A percentile compares a stretch with the other conserved stretches of the same genome.
These are phyloP conservation scores for Gymnorhina tibicen DNA, from an alignment of 2,113 vertebrate genomes.

Conservation along the genomic window DNA sequence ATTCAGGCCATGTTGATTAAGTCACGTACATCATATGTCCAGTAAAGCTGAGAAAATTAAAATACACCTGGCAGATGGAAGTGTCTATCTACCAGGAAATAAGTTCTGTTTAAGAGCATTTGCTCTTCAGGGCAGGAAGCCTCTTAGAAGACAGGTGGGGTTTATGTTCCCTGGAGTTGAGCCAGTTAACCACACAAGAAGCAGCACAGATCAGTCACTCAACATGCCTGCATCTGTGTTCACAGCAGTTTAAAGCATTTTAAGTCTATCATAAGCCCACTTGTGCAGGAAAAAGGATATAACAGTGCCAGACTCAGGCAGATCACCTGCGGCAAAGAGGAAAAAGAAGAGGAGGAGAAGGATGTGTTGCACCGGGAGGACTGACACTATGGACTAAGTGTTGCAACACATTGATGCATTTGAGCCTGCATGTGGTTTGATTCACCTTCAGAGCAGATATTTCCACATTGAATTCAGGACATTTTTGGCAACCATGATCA, in stretches of 20 bases:
- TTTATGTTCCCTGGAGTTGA: background rate
- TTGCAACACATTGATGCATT: rapidly evolving
- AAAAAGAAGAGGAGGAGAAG: background rate
- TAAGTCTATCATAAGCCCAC: background rate
- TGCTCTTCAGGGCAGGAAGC: background rate
- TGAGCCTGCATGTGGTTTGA: background rate
- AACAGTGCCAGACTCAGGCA: background rate
- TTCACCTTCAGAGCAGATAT: background rate
- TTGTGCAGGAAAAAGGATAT: background rate
- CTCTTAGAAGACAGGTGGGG: background rate
- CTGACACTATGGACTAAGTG: rapidly evolving
- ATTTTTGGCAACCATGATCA: background rate
- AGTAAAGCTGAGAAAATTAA: background rate
- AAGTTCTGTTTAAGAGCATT: background rate
- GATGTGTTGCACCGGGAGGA: background rate
- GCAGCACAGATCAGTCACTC: background rate
- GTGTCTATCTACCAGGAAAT: background rate
- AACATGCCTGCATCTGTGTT: background rate
- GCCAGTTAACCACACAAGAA: background rate
- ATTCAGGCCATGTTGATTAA: background rate
- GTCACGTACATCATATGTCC: background rate
- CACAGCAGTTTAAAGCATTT: background rate
- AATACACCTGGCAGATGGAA: background rate
- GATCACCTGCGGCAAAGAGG: background rate
- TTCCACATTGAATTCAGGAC: background rate